Evolutionary conservation across 2,797 vertebrate species (phyloP).

Genomic region (Lutjanus campechanus): DNA sequence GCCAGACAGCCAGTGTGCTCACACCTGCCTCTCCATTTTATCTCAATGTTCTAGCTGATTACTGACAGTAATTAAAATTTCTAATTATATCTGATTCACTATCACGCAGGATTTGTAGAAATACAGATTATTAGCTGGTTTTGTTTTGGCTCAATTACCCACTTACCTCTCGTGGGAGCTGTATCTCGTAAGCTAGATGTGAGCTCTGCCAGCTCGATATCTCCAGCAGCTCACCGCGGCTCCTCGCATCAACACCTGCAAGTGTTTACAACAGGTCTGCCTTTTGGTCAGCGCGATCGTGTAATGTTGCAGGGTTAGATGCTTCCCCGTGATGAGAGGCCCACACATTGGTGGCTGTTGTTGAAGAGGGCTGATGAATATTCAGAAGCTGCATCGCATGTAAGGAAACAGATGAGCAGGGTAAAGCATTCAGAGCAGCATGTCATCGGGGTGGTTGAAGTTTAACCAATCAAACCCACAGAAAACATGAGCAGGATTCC

Average conservation of each 20-base stretch:
- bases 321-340: slow-evolving; percentile 39
- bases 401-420: slow-evolving; percentile 39
- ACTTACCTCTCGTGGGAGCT: slow-evolving; percentile 54
- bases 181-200: slow-evolving; percentile 55
- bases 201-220: slow-evolving; percentile 50
- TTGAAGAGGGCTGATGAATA: slow-evolving; percentile 48
- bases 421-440: slow-evolving; percentile 40
- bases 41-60: slow-evolving; percentile 75
- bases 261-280: slow-evolving; percentile 44
- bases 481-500: slow-evolving; percentile 53
- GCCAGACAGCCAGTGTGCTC: slow-evolving; percentile 63
- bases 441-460: slow-evolving; percentile 46
- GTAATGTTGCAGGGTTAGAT: slow-evolving; percentile 4
- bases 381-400: slow-evolving; percentile 37
- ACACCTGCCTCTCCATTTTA: slow-evolving; percentile 77
- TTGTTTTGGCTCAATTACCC: slow-evolving; percentile 75
- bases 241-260: slow-evolving; percentile 56
- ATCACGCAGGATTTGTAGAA: slow-evolving; percentile 73
- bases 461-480: slow-evolving; percentile 55
- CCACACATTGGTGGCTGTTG: slow-evolving; percentile 6
- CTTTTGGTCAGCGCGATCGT: slow-evolving; percentile 50
- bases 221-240: slow-evolving; percentile 26
- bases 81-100: slow-evolving; percentile 77
- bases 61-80: slow-evolving; percentile 71
- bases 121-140: slow-evolving; percentile 73